Conservation (phyloP, 2,797 vertebrate species). For the Xerus rutilus region DNA sequence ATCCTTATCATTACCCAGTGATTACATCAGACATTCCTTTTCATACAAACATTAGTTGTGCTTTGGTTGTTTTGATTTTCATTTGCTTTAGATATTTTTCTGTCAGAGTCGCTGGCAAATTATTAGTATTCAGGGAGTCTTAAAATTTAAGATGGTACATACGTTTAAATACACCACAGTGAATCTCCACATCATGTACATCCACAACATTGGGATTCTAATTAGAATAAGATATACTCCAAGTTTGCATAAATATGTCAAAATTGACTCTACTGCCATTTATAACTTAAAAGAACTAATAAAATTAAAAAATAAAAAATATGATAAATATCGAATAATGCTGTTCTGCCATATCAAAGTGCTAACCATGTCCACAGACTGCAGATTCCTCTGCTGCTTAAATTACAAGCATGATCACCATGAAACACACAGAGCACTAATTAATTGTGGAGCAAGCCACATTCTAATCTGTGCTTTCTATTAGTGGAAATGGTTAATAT, state of each 20-base stretch:
- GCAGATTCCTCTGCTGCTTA: constrained; percentile 70
- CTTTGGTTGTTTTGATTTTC: constrained; percentile 51
- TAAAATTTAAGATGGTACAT: constrained; percentile 34
- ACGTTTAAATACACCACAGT: too few relatives aligned
- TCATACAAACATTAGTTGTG: constrained; percentile 64
- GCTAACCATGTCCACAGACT: constrained; percentile 34
- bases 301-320: neutral
- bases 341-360: constrained; percentile 59
- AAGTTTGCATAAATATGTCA: too few relatives aligned
- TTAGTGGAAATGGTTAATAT: constrained; percentile 65
- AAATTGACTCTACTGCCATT: too few relatives aligned
- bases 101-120: constrained; percentile 40
- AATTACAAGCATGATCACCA: constrained; percentile 58
- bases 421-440: constrained; percentile 27
- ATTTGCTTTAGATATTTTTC: constrained; percentile 55
- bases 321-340: constrained; percentile 63
- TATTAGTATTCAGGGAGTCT: constrained; percentile 24
- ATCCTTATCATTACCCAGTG: constrained; percentile 57
- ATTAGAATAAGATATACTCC: too few relatives aligned
- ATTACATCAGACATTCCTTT: constrained; percentile 17
- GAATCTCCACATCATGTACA: too few relatives aligned
- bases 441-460: constrained; percentile 40
- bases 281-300: too few relatives aligned
- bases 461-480: constrained; percentile 58
- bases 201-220: too few relatives aligned